These are phyloP conservation scores for Anneissia japonica DNA, from an alignment of 35 echinoderm and acorn worm genomes.

Conservation along the genomic window DNA sequence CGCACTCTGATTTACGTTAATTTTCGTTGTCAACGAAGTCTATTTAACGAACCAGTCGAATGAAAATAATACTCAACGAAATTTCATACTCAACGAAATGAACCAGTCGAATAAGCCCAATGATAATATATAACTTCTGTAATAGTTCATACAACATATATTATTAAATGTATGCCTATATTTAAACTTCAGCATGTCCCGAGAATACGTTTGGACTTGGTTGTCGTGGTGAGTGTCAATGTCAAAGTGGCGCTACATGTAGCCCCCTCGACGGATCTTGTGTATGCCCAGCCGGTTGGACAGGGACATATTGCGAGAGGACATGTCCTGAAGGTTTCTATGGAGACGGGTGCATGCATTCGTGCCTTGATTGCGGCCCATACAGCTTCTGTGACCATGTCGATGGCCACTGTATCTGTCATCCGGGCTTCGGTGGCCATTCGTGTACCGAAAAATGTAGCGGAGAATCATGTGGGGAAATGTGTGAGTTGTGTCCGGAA, in stretches of 20 bases:
- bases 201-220: conserved; percentile 49
- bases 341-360: conserved; percentile 40
- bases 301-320: conserved; percentile 36
- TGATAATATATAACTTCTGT: too few species aligned
- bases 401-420: conserved; percentile 51
- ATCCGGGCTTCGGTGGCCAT: conserved; percentile 40
- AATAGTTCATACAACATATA: too few species aligned
- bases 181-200: conserved; percentile 33
- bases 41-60: too few species aligned
- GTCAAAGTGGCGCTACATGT: conserved; percentile 60
- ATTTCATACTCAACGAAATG: too few species aligned
- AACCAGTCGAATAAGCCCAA: too few species aligned
- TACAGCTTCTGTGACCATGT: conserved; percentile 57
- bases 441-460: conserved; percentile 18
- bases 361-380: conserved; percentile 31
- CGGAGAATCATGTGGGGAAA: not conserved
- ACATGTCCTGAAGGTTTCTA: conserved; percentile 41
- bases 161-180: too few species aligned
- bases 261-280: conserved; percentile 54
- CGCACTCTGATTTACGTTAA: too few species aligned
- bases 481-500: not conserved
- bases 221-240: conserved; percentile 51
- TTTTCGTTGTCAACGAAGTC: too few species aligned
- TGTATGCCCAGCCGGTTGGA: conserved; percentile 49
- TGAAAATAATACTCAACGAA: too few species aligned